Evolutionary conservation across 2,797 vertebrate species (phyloP).

Genomic region (Poecilia velifera): DNA sequence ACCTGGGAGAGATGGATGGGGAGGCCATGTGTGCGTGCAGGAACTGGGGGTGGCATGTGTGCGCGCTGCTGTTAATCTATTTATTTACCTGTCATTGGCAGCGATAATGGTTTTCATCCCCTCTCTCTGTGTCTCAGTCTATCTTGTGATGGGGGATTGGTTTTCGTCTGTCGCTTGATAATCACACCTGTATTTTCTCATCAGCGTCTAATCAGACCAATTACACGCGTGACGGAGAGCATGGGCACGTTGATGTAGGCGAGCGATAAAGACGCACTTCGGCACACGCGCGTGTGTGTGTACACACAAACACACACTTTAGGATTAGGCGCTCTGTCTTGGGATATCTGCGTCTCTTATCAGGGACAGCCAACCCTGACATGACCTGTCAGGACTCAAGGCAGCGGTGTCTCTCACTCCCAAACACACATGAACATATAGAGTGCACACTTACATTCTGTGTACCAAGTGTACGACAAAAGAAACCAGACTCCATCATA

Average conservation of each 20-base stretch:
- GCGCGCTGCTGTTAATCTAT: conserved; percentile 71
- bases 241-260: conserved; percentile 82
- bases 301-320: conserved; percentile 50
- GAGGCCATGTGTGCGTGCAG: conserved; percentile 35
- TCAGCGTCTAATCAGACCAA: conserved; percentile 89
- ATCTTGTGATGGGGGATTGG: conserved; percentile 79
- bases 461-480: conserved; percentile 47
- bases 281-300: conserved; percentile 2
- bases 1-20: conserved; percentile 57
- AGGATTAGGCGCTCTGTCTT: conserved; percentile 79
- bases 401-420: conserved; percentile 62
- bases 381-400: conserved; percentile 82
- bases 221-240: conserved; percentile 84
- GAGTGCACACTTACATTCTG: conserved; percentile 39
- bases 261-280: conserved; percentile 62
- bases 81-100: conserved; percentile 81
- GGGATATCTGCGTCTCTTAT: conserved; percentile 85
- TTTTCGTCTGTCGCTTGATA: conserved; percentile 81
- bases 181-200: conserved; percentile 85
- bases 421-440: conserved; percentile 38
- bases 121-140: conserved; percentile 74
- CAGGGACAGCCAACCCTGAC: conserved; percentile 83
- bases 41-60: conserved; percentile 28
- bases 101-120: conserved; percentile 78
- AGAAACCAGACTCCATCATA: conserved; percentile 14